Evolutionary conservation across 1,140 invertebrate species (phyloP), one percentile per base, ranked within the genome.

Genomic region (Drosophila nigromelanica): DNA sequence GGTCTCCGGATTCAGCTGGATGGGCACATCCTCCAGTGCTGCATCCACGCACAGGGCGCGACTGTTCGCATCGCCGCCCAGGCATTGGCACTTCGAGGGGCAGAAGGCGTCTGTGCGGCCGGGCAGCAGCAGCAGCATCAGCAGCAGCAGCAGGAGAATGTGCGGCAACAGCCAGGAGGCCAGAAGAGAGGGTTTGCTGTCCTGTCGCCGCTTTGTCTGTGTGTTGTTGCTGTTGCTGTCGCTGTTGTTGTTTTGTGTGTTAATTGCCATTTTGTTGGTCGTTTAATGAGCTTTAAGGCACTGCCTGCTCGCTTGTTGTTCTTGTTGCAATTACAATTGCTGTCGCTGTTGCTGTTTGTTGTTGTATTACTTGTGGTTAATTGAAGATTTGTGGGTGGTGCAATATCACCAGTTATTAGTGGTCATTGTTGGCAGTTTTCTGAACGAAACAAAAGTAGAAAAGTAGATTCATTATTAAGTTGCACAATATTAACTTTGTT

Each of bases 1-100:
- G 33, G 96, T 94, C 85, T 96, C 95, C n/a, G 96, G 96, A 90
- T 98, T 97, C 73, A 98, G 93, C 83, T 97, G 96, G 66, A 97
- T 97, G 35, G 97, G 97, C 33, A 97, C 95, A 73, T 97, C 95
- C 90, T 97, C 96, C 48, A 97, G 93, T 48, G 93, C 94, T 10
- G 95, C 96, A 73, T 94, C 94, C 62, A 95, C 95, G 91, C 97
- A 98, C 48, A 95, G 94, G 11, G 94, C 94, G 43, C 96, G 93
- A 30, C 94, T 92, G 27, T 96, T 94, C 91, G 97, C 96, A 93
- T 97, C 95, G 11, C 80, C 90, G 30, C 82, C 90, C 59, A 91
- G 14, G 93, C 97, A 98, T 45, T 93, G 93, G 90, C 97, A 98
- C 71, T 95, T 94, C 18, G 94, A 93, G 12, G 97, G 97, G 92